phyloP scores from a whole-genome alignment of 2,888 invertebrate species.

The Nasonia oneida region DNA sequence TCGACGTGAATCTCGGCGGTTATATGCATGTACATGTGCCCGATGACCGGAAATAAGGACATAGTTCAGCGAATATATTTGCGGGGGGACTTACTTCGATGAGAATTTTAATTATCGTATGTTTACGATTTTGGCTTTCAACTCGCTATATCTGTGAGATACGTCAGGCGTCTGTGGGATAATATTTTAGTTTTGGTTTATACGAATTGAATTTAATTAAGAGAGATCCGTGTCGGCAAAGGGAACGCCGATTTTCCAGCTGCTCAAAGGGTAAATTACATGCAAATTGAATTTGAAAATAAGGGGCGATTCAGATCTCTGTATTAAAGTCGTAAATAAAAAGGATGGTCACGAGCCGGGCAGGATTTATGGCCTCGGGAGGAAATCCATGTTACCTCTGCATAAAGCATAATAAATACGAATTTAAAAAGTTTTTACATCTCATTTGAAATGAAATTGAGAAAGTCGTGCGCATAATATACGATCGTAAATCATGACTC shows the following conservation, averaged over 20 bases:
- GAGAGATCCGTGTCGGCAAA: no score
- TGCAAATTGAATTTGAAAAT: slow-evolving; percentile 1
- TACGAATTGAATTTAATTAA: no score
- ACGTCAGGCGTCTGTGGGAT: no score
- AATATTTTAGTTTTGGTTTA: no score
- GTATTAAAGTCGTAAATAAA: slow-evolving; percentile 2
- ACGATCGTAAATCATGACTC: neutral
- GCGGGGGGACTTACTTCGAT: neutral
- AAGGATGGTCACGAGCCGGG: neutral
- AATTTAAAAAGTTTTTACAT: slow-evolving; percentile 2
- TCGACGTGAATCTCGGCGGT: neutral
- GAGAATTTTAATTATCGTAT: neutral
- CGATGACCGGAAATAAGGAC: slow-evolving; percentile 37
- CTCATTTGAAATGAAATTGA: neutral
- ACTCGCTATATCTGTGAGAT: no score
- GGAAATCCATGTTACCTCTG: neutral
- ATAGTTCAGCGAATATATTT: neutral
- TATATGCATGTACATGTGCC: neutral
- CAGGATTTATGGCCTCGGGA: neutral
- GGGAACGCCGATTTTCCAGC: neutral
- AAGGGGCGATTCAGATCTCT: neutral
- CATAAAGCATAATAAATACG: slow-evolving; percentile 9
- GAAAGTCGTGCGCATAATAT: neutral
- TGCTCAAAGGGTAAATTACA: neutral
- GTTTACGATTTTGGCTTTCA: neutral